Conservation (phyloP, 2,888 invertebrate genomes). For the Doris montereyensis region DNA sequence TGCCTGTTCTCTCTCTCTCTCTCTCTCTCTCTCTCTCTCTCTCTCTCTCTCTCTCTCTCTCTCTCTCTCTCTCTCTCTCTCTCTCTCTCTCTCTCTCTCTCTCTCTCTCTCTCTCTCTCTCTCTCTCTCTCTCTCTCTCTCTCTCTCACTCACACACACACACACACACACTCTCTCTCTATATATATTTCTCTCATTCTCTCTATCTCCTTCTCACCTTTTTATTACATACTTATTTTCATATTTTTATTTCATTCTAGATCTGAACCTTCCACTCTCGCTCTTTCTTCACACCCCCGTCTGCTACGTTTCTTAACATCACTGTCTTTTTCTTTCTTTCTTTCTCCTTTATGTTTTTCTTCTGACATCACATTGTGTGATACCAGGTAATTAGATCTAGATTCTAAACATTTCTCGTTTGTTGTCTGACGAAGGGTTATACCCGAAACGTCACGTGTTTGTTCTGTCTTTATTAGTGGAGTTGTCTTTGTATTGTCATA, state of each 20-base stretch:
- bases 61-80: constrained; percentile 14
- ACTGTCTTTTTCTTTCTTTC: constrained; percentile 35
- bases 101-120: neutral
- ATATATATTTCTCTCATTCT: neutral
- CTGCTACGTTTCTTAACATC: constrained; percentile 34
- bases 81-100: neutral
- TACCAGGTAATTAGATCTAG: too few relatives aligned
- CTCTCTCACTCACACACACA: neutral
- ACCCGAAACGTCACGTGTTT: too few relatives aligned
- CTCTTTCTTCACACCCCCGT: constrained; percentile 30
- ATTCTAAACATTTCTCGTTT: too few relatives aligned
- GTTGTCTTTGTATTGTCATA: too few relatives aligned
- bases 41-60: constrained; percentile 20
- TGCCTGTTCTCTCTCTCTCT: neutral
- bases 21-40: constrained; percentile 17
- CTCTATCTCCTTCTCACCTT: neutral
- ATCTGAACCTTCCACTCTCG: neutral
- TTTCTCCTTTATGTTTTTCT: constrained; percentile 31
- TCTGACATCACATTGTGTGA: too few relatives aligned
- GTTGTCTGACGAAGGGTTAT: too few relatives aligned
- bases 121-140: constrained; percentile 7
- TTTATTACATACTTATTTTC: neutral
- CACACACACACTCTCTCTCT: neutral
- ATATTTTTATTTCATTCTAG: neutral
- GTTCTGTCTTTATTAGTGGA: too few relatives aligned